These are phyloP conservation scores for Diabrotica undecimpunctata DNA, from an alignment of 1,140 invertebrate genomes.

Conservation along the genomic window DNA sequence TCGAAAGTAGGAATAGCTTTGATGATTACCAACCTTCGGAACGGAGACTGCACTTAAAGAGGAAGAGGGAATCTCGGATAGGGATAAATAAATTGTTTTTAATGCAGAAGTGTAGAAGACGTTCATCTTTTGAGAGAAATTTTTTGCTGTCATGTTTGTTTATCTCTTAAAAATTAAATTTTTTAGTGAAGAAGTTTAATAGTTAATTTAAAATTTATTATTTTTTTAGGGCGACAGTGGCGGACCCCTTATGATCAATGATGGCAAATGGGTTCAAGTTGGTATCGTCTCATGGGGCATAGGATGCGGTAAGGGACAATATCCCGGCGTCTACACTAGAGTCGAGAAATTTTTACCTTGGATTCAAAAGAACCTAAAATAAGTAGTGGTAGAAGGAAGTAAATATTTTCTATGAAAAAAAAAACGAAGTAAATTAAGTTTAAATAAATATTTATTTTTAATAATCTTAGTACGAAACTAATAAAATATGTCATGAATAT, in stretches of 20 bases:
- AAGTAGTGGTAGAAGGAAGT: constrained; percentile 22
- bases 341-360: constrained; percentile 73
- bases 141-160: too few species aligned
- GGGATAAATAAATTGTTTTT: too few species aligned
- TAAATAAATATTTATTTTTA: not conserved
- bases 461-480: too few species aligned
- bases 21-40: too few species aligned
- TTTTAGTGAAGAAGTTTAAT: too few species aligned
- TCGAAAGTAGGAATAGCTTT: too few species aligned
- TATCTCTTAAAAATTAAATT: too few species aligned
- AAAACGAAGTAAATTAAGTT: not conserved
- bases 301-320: constrained; percentile 85
- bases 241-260: constrained; percentile 81
- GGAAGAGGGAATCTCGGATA: too few species aligned
- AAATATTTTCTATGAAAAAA: not conserved
- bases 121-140: too few species aligned
- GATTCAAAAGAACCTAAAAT: constrained; percentile 70
- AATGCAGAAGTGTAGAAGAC: too few species aligned
- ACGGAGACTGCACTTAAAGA: too few species aligned
- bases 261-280: constrained; percentile 76
- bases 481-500: too few species aligned
- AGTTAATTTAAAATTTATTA: not conserved
- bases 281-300: constrained; percentile 93
- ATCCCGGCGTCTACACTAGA: constrained; percentile 82
- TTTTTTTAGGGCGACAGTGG: constrained; percentile 81